phyloP scores from a whole-genome alignment of 2,888 invertebrate genomes.

The Drosophila borealis region DNA sequence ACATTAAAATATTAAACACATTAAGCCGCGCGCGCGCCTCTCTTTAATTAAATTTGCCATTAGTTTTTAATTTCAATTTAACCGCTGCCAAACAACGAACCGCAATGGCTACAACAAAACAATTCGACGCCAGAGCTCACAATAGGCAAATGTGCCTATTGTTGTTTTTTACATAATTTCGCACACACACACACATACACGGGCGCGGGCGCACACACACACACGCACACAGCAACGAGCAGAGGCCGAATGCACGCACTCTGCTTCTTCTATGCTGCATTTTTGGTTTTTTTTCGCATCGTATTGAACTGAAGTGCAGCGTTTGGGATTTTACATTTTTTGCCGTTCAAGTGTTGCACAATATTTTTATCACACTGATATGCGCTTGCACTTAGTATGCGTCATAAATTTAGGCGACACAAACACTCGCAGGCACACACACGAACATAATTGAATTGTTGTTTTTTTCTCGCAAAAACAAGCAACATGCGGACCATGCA shows the following conservation, averaged over 20 bases:
- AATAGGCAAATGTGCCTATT: conserved; percentile 57
- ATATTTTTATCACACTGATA: conserved; percentile 44
- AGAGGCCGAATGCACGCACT: conserved; percentile 63
- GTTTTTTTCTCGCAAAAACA: conserved; percentile 44
- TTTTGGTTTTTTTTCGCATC: conserved; percentile 25
- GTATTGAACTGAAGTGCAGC: conserved; percentile 31
- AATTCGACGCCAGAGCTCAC: conserved; percentile 40
- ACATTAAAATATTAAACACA: conserved; percentile 41
- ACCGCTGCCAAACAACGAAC: conserved; percentile 20
- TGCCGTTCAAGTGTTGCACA: conserved; percentile 52
- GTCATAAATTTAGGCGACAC: conserved; percentile 68
- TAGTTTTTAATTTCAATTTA: conserved; percentile 48
- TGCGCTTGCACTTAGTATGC: conserved; percentile 64
- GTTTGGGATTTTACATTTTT: conserved; percentile 27
- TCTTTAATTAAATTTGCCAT: conserved; percentile 42
- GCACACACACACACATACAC: conserved; percentile 47
- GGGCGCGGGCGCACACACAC: conserved; percentile 14
- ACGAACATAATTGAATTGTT: conserved; percentile 35
- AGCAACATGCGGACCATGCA: conserved; percentile 10
- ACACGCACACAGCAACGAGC: conserved; percentile 34
- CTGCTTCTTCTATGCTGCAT: conserved; percentile 47
- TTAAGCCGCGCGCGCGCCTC: conserved; percentile 15
- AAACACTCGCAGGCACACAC: conserved; percentile 33
- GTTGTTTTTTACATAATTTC: conserved; percentile 75
- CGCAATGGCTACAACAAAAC: conserved; percentile 13